Evolutionary conservation across 2,113 vertebrate species (phyloP).

Genomic region (Phalacrocorax brasilianus): DNA sequence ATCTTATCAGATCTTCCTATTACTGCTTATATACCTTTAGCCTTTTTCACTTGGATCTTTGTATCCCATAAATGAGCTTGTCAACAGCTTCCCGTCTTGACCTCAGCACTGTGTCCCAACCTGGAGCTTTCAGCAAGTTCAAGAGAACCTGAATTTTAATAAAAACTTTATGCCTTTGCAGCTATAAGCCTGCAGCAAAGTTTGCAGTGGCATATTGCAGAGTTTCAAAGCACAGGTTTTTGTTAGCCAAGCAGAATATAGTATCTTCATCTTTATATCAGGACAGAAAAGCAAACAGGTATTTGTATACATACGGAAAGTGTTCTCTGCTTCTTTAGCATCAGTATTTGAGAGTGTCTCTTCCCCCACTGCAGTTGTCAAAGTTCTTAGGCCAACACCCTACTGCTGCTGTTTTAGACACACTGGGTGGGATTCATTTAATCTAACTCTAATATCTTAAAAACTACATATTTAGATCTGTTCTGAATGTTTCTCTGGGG

Average conservation of each 20-base stretch:
- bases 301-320: not conserved
- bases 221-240: not conserved
- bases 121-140: not conserved
- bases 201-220: not conserved
- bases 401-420: not conserved
- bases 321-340: not conserved
- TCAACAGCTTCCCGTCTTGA: not conserved
- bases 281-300: not conserved
- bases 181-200: not conserved
- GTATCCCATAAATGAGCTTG: not conserved
- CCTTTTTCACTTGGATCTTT: not conserved
- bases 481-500: not conserved
- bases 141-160: not conserved
- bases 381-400: not conserved
- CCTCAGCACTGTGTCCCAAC: not conserved
- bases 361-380: not conserved
- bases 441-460: not conserved
- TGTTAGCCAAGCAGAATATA: not conserved
- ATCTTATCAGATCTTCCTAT: not conserved
- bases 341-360: not conserved
- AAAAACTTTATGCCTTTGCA: not conserved
- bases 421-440: not conserved
- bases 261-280: not conserved
- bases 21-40: not conserved
- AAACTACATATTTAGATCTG: not conserved